Evolutionary conservation across 2,113 vertebrate species (phyloP).

Genomic region (Polypterus senegalus): DNA sequence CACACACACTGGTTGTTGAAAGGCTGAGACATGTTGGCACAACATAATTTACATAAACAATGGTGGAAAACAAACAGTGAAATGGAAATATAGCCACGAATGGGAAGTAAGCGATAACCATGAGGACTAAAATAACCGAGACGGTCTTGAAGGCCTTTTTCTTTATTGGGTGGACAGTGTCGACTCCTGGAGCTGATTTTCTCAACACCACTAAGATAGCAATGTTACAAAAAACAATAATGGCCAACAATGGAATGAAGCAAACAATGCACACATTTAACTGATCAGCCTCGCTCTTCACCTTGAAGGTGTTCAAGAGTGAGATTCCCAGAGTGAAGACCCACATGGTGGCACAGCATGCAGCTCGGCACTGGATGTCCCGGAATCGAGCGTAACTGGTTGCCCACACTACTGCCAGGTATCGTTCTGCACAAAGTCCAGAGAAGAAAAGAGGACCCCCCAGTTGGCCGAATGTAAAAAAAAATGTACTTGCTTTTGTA

Average conservation of each 20-base stretch:
- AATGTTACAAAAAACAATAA: background rate
- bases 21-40: too few species aligned
- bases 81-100: background rate
- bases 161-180: background rate
- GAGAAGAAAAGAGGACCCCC: background rate
- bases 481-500: background rate
- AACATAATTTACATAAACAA: too few species aligned
- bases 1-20: too few species aligned
- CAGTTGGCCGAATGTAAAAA: background rate
- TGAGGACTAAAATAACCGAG: background rate
- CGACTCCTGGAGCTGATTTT: background rate
- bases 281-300: background rate
- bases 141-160: background rate
- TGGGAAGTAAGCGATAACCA: background rate
- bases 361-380: background rate
- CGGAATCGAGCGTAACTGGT: background rate
- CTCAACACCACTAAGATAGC: background rate
- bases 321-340: background rate
- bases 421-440: background rate
- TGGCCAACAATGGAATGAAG: background rate
- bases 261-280: background rate
- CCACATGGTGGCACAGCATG: background rate
- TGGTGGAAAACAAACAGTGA: too few species aligned
- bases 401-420: background rate
- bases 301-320: background rate